Base-by-base conservation (phyloP, 2,888 invertebrate genomes). In the Agriopis aurantiaria region DNA sequence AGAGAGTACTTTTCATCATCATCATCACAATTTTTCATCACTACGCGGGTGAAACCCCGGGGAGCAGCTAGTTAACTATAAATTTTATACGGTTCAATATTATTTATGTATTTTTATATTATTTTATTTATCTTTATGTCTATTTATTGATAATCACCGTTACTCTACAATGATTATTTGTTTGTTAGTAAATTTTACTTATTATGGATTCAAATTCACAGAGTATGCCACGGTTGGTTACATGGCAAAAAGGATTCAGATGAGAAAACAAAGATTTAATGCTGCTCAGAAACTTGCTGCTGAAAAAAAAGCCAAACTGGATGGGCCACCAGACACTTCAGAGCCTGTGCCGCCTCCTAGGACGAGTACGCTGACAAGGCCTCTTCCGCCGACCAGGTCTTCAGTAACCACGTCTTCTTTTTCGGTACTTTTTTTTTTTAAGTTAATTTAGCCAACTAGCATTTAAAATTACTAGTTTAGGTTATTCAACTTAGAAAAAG, bases 181-280 rank as follows among this genome's bases (percentile, higher is more conserved):
- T 3, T 3, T 33, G 33, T 33, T 5, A 33, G 33, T 33, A 33
- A 33, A 33, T 1, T 33, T 33, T 5, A 33, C 52, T 8, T 12
- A 33, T 17, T 33, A 48, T 9, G 14, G 17, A 14, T 4, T 23
- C 10, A 33, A 33, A 33, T 33, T 33, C 12, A 78, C 96, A 98
- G 99, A 99, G 95, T 99, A 99, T 93, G 99, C 99, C 77, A 98
- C 99, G 79, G 99, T 99, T 82, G 99, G 99, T 81, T 99, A 99
- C 94, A 98, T 99, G 97, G 98, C 98, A 81, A 99, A 99, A 95
- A 96, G 98, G 92, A 98, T 99, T 92, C 98, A 98, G 91, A 98
- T 99, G 98, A 96, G 98, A 87, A 98, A 98, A 95, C 98, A 97
- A 94, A 96, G 98, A 87, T 98, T 97, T 92, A 95, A 97, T 89